Conservation (phyloP, 1,140 invertebrate species). For the Leptoteleia sp. region DNA sequence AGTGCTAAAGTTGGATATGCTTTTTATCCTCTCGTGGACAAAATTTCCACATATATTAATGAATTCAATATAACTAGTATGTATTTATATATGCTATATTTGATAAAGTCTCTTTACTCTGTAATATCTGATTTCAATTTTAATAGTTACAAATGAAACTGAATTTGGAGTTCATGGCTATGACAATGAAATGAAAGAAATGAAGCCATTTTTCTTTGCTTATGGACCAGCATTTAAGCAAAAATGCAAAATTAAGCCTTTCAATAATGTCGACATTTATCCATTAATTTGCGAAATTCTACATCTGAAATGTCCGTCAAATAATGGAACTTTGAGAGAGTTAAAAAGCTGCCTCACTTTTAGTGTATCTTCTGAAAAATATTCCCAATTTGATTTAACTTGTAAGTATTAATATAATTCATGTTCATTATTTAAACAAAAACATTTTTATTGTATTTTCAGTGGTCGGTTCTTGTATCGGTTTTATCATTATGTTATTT, state of each 20-base stretch:
- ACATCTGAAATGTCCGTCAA: slow-evolving; percentile 78
- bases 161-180: slow-evolving; percentile 87
- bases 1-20: slow-evolving; percentile 83
- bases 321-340: slow-evolving; percentile 79
- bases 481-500: slow-evolving; percentile 13
- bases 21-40: slow-evolving; percentile 73
- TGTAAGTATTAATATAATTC: too few species aligned
- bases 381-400: slow-evolving; percentile 43
- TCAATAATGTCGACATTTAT: slow-evolving; percentile 85
- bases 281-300: slow-evolving; percentile 85
- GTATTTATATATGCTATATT: too few species aligned
- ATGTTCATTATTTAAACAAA: too few species aligned
- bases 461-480: slow-evolving; percentile 15
- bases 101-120: too few species aligned
- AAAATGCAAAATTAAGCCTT: slow-evolving; percentile 81
- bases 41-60: too few species aligned
- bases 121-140: too few species aligned
- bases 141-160: slow-evolving; percentile 73
- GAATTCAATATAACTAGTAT: too few species aligned
- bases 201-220: slow-evolving; percentile 87
- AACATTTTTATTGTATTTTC: too few species aligned
- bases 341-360: slow-evolving; percentile 69
- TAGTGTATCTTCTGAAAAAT: slow-evolving; percentile 36
- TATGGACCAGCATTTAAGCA: slow-evolving; percentile 84
- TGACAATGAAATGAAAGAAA: slow-evolving; percentile 82